A percentile compares a stretch with the other conserved stretches of the same genome.
phyloP scores from a whole-genome alignment of 1,140 invertebrate genomes.

The Popillia japonica region DNA sequence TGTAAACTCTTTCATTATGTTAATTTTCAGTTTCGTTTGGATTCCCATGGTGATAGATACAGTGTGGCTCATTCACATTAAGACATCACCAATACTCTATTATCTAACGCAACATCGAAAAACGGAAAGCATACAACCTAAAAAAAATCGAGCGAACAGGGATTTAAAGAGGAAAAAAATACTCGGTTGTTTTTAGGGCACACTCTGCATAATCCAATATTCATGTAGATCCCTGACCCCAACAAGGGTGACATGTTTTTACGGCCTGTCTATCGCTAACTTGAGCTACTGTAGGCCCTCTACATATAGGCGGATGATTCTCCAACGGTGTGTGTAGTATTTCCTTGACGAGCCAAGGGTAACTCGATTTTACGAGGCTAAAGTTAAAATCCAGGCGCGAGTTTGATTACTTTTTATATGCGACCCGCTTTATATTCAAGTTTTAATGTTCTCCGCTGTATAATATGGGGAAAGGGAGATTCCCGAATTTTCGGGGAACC shows the following conservation, averaged over 20 bases:
- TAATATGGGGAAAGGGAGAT: conserved; percentile 1
- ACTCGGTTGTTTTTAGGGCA: conserved; percentile 14
- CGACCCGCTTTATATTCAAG: conserved; percentile 13
- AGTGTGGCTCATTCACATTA: too few relatives aligned
- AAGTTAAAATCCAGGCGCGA: conserved; percentile 27
- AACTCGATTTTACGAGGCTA: conserved; percentile 36
- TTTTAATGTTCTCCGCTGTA: conserved; percentile 22
- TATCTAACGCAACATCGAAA: too few relatives aligned
- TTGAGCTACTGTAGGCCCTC: not conserved
- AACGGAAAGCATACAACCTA: too few relatives aligned
- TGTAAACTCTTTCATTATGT: conserved; percentile 19
- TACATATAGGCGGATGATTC: not conserved
- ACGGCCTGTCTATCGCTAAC: conserved; percentile 40
- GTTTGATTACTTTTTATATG: conserved; percentile 34
- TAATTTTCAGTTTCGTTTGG: conserved; percentile 23
- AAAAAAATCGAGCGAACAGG: too few relatives aligned
- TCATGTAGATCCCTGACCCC: conserved; percentile 41
- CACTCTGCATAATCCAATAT: conserved; percentile 42
- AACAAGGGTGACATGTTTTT: conserved; percentile 42
- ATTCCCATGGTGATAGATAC: conserved; percentile 19
- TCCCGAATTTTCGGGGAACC: conserved; percentile 8
- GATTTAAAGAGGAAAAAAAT: not conserved
- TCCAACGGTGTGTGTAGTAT: not conserved
- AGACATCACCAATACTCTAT: too few relatives aligned
- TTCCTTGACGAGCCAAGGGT: not conserved